Evolutionary conservation across 2,113 vertebrate species (phyloP), one percentile per base, ranked within the genome.

Genomic region (Sciurus niger): DNA sequence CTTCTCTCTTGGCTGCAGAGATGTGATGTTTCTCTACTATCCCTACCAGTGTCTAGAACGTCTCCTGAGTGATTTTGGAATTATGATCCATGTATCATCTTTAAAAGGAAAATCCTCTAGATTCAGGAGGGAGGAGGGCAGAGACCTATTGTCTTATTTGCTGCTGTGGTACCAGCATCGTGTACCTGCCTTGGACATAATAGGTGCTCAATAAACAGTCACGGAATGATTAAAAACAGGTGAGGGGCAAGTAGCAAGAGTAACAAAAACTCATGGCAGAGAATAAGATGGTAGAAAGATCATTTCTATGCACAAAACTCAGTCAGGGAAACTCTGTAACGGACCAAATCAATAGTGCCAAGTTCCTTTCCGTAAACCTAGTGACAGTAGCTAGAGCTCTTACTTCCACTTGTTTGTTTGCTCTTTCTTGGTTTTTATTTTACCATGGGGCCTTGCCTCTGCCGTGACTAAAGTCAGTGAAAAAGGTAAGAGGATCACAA

Each of bases 351-450:
- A 58, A 63, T 90, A 88, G 22, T 34, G 9, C 32, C 20, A 22
- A 5, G 4, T 51, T 78, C 25, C 51, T 74, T 73, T 55, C 73
- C 51, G 16, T 43, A 68, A 76, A 68, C 77, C 80, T 80, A 68
- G 37, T 32, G 37, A 76, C 25, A 32, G 17, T 20, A 40, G 22
- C 40, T 28, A 43, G 79, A 22, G 65, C 32, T 63, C 30, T 34
- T 4, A 20, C 2, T 48, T 40, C 28, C 93, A 70, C 43, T 32
- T 93, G 53, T 10, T 40, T 55, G 24, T 46, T 96, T 88, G 25
- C 25, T 67, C 13, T 51, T 72, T 89, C 74, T 92, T 48, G 3
- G 8, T 60, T 84, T 97, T 78, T 73, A 60, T 82, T 96, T 84
- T 87, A 30, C 34, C 79, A 51, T 37, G 25, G 12, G 40, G 63